Evolutionary conservation across 2,888 invertebrate genomes (phyloP).

Genomic region (Tiphia femorata): DNA sequence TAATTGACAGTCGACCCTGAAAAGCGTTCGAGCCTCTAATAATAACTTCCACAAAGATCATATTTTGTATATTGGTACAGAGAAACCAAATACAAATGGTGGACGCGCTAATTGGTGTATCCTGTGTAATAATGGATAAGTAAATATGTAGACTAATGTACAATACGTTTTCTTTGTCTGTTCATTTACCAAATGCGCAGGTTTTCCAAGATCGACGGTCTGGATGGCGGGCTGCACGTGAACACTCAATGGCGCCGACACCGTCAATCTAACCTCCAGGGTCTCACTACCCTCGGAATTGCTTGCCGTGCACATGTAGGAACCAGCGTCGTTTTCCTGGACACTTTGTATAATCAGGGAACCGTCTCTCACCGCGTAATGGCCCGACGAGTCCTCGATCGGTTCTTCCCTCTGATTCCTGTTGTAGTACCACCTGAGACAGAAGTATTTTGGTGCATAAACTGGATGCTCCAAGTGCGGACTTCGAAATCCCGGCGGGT

Average conservation of each 20-base stretch:
- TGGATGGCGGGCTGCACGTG: slow-evolving; percentile 67
- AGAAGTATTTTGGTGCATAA: slow-evolving; percentile 4
- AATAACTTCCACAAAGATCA: no score
- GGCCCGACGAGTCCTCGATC: slow-evolving; percentile 69
- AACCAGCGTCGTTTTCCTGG: slow-evolving; percentile 70
- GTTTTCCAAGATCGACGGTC: slow-evolving; percentile 70
- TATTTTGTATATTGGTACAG: no score
- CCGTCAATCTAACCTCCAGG: slow-evolving; percentile 71
- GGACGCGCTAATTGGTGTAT: no score
- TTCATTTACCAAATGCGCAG: slow-evolving; percentile 71
- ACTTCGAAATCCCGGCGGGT: background rate
- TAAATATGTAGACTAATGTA: background rate
- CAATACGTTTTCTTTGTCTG: background rate
- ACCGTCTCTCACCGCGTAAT: slow-evolving; percentile 71
- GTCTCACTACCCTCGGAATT: slow-evolving; percentile 72
- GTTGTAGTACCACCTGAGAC: slow-evolving; percentile 70
- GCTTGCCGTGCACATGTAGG: slow-evolving; percentile 72
- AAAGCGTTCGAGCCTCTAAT: no score
- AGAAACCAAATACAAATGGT: no score
- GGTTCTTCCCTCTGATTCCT: slow-evolving; percentile 70
- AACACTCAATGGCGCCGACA: slow-evolving; percentile 65
- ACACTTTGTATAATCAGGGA: slow-evolving; percentile 71
- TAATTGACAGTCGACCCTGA: no score
- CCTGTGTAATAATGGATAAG: no score
- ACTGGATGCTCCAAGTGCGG: no score